These are phyloP conservation scores for Apantesis nais DNA, from an alignment of 2,888 invertebrate genomes.

Conservation along the genomic window DNA sequence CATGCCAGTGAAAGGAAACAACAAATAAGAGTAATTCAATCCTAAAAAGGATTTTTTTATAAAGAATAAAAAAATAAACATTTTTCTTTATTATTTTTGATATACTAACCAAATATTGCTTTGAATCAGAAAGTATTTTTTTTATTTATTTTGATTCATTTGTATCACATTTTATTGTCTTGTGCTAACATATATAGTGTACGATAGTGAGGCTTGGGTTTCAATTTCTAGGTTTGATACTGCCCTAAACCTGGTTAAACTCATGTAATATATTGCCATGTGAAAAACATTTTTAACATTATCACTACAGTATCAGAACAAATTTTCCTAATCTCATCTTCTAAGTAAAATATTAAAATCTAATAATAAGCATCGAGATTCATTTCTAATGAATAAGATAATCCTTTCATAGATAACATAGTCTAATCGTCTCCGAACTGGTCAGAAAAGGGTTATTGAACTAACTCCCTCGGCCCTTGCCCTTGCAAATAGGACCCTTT, in stretches of 20 bases:
- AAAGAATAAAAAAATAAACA: background rate
- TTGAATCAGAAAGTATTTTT: background rate
- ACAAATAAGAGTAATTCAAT: too few species aligned
- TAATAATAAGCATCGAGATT: background rate
- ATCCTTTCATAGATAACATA: slow-evolving; percentile 53
- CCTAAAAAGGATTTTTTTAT: too few species aligned
- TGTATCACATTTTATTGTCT: too few species aligned
- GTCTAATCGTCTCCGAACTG: slow-evolving; percentile 66
- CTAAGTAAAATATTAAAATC: background rate
- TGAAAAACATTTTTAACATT: background rate
- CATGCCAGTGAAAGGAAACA: too few species aligned
- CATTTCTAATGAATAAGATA: slow-evolving; percentile 21
- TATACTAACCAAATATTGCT: background rate
- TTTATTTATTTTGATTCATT: too few species aligned
- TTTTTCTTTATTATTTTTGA: background rate
- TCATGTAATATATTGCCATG: background rate
- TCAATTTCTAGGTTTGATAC: background rate
- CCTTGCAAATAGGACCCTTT: slow-evolving; percentile 74
- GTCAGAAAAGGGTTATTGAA: slow-evolving; percentile 84
- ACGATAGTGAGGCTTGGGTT: background rate
- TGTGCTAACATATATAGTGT: background rate
- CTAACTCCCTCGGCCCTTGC: slow-evolving; percentile 69
- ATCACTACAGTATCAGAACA: background rate
- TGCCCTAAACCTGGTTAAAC: too few species aligned
- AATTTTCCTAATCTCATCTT: background rate